Evolutionary conservation across 2,113 vertebrate species (phyloP), one percentile per base, ranked within the genome.

Genomic region (Archocentrus centrarchus): DNA sequence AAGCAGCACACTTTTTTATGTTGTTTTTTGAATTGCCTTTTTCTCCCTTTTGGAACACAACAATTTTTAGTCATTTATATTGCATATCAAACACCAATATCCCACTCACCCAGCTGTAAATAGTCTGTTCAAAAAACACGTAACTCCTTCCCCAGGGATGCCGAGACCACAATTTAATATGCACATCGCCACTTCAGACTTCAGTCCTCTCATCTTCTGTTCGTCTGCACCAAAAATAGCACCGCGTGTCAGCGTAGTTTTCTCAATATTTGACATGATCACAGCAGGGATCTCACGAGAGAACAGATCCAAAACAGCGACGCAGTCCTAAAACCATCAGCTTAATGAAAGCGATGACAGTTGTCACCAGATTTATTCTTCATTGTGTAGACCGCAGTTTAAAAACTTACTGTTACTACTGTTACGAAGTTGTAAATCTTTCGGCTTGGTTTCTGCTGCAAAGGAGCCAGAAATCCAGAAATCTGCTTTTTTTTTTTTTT

Each of bases 351-450:
- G 77, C 5, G 59, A 60, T 80, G 81, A 89, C 81, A 84, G 79
- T 63, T 39, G 39, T 77, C 37, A 20, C 62, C 47, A 81, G 79
- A 83, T 78, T 61, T 61, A 76, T 80, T 39, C 13, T 35, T 44
- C 55, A 32, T 79, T 86, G 87, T 77, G 44, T 64, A 9, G 50
- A 84, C 81, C 77, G 75, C 86, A 81, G 35, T 58, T 58, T 86
- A 61, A 75, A 66, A 86, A 75, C 44, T 58, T 35, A 6, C 73
- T 73, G 63, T 80, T 57, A 18, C 63, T 75, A 7, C 64, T 53
- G 83, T 82, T 60, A 61, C 85, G 55, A 62, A 39, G 77, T 27
- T 84, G 81, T 90, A 89, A 85, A 89, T 90, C 85, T 79, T 32
- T 35, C 8, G 3, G 18, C 61, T 66, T 37, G 76, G 37, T 61